Evolutionary conservation across 2,888 invertebrate species (phyloP), one percentile per base, ranked within the genome.

Genomic region (Acrobasis consociella): DNA sequence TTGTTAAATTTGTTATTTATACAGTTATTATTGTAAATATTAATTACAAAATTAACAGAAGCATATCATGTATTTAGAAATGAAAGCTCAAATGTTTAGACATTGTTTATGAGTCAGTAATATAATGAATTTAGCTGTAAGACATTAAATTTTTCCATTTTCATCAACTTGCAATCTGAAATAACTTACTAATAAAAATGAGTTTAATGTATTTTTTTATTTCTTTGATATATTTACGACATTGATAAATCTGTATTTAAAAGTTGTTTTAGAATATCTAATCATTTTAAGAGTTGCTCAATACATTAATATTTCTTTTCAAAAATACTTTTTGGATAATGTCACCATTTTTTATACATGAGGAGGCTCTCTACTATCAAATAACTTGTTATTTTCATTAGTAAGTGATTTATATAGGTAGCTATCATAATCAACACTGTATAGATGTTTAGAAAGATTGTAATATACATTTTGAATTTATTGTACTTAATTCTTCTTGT

Each of bases 1-100:
- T 81, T 83, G 85, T 85, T 85, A 80, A 81, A 83, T 81, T 85
- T 86, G 85, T 87, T 88, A 82, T 85, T 74, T 73, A 76, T 75
- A 74, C 68, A 51, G 72, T 78, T 82, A 75, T 79, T 58, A 46
- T 56, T 87, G 84, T 88, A 86, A 65, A 87, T 83, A 84, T 67
- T 31, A 74, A 74, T 69, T 76, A 69, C 70, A 70, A 72, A 76
- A 73, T 74, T 69, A 71, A 69, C 67, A 70, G 71, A 77, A 75
- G 83, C 88, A 89, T 89, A 90, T 90, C 89, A 87, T 75, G 76
- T 80, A 75, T 80, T 82, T 75, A 77, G 73, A 75, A 76, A 74
- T 74, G 68, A 71, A 83, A 76, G 88, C 86, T 86, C 86, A 85
- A 85, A 70, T 69, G 71, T 79, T 78, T 78, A 82, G 77, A 72